Conservation (phyloP, 2,888 invertebrate genomes). For the Orchestes rusci region DNA sequence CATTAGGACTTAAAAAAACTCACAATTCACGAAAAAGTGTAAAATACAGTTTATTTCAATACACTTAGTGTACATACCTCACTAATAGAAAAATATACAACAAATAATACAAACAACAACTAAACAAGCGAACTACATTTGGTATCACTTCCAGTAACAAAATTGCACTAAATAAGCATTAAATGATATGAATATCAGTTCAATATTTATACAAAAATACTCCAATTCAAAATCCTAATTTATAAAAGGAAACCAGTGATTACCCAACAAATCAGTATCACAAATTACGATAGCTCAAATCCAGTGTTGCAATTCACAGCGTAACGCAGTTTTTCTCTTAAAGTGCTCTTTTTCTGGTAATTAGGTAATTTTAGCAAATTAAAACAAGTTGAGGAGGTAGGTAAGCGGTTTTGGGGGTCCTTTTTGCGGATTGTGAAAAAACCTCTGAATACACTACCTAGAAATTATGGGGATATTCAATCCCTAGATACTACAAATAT, state of each 20-base stretch:
- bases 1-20: no score
- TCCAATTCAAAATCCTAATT: background rate
- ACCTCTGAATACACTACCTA: slow-evolving; percentile 93
- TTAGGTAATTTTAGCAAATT: slow-evolving; percentile 97
- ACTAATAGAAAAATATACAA: no score
- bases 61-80: no score
- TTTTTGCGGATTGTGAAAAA: slow-evolving; percentile 96
- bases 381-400: slow-evolving; percentile 95
- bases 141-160: no score
- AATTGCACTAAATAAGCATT: background rate
- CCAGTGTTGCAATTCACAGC: slow-evolving; percentile 98
- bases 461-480: slow-evolving; percentile 9
- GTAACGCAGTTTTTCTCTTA: slow-evolving; percentile 93
- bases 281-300: slow-evolving; percentile 88
- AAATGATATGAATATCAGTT: slow-evolving; percentile 21
- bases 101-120: no score
- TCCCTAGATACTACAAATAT: no score
- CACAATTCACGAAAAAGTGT: no score
- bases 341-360: slow-evolving; percentile 92
- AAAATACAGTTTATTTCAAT: no score
- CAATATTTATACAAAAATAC: slow-evolving; percentile 10
- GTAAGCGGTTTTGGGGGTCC: slow-evolving; percentile 87
- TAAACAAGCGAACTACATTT: no score
- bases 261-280: slow-evolving; percentile 7
- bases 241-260: slow-evolving; percentile 3